Evolutionary conservation across 2,113 vertebrate genomes (phyloP), one percentile per base, ranked within the genome.

Genomic region (Thamnaconus septentrionalis): DNA sequence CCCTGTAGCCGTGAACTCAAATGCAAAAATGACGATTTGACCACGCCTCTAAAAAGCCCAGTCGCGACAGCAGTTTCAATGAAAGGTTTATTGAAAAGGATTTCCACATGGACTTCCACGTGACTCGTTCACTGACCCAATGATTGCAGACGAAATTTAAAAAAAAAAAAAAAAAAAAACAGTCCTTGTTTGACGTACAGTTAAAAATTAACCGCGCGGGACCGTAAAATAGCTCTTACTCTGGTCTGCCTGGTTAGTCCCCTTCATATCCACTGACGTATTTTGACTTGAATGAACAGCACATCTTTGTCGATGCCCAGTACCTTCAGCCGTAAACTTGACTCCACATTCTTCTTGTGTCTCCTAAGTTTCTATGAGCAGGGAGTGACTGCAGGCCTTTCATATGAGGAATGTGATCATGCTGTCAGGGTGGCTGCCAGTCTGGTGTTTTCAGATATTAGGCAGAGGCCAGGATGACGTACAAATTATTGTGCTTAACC

Each of bases 181-280:
- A 74, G 47, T 5, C 41, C 5, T 1, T 88, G 80, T 90, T 88
- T 88, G 80, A 71, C 43, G 10, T 79, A 8, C 73, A 56, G 85
- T 82, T 70, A 85, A 67, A 87, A 7, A 90, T 91, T 91, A 78
- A 88, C 77, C 7, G 0, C 48, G 10, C 7, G 11, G 43, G 1
- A 18, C n/a, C 52, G 56, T 46, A 41, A 74, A 69, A 80, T 45
- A 40, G n/a, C 59, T 62, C 46, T 39, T 4, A 47, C 41, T 47
- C 62, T 60, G 53, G 53, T 53, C 66, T 45, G 59, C 41, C 59
- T n/a, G 12, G 5, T n/a, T 5, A n/a, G 41, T 59, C 60, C 48
- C 60, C n/a, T 70, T 68, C 42, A 61, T 43, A 56, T 69, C 50
- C 46, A 43, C 12, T 45, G 56, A 70, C 0, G 4, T 31, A 41